Evolutionary conservation across 2,888 invertebrate species (phyloP).

Genomic region (Oxytorus armatus): DNA sequence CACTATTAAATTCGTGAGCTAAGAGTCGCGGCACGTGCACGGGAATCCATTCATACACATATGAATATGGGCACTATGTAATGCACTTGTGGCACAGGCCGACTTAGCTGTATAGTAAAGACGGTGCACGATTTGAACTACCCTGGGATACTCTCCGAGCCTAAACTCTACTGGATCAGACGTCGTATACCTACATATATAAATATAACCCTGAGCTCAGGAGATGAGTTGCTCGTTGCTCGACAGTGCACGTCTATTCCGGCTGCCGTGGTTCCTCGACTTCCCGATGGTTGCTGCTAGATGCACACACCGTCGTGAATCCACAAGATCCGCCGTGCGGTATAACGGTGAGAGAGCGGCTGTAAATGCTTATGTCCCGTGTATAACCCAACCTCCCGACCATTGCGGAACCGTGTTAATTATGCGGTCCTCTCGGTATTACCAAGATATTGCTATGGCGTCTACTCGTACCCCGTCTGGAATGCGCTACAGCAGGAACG

Average conservation of each 20-base stretch:
- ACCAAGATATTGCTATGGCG: constrained; percentile 62
- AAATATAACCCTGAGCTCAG: constrained; percentile 32
- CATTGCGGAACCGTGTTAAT: constrained; percentile 62
- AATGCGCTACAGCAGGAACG: constrained; percentile 58
- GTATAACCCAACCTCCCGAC: constrained; percentile 38
- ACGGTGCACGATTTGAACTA: constrained; percentile 40
- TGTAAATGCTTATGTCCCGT: constrained; percentile 61
- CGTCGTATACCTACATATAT: constrained; percentile 4
- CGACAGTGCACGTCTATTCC: constrained; percentile 36
- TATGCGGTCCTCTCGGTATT: constrained; percentile 64
- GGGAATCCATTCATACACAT: constrained; percentile 21
- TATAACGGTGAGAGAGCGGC: constrained; percentile 16
- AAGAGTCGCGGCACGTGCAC: constrained; percentile 47
- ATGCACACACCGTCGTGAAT: constrained; percentile 52
- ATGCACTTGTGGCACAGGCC: constrained; percentile 21
- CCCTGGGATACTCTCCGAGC: constrained; percentile 34
- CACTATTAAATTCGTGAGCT: constrained; percentile 30
- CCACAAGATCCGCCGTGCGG: constrained; percentile 20
- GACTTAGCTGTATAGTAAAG: constrained; percentile 40
- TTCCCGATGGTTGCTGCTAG: constrained; percentile 47
- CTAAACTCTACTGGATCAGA: constrained; percentile 42
- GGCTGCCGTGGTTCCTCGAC: constrained; percentile 50
- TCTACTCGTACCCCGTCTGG: constrained; percentile 43
- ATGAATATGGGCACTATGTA: background rate
- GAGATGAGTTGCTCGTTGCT: constrained; percentile 4